Evolutionary conservation across 1,140 invertebrate species (phyloP).

Genomic region (Lepidurus apus): DNA sequence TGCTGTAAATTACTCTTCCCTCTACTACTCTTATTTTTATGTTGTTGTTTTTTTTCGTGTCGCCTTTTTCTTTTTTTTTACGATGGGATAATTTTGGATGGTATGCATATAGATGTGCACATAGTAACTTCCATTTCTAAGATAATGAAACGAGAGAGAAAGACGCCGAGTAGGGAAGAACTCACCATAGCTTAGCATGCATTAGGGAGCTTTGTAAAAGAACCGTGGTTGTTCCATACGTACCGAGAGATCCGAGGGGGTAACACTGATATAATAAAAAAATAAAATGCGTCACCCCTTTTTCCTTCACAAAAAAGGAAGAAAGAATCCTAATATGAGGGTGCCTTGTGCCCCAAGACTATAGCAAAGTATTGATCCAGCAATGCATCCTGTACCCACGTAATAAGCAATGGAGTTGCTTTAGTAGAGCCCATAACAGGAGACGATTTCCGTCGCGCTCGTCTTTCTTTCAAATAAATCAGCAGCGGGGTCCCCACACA

Average conservation of each 20-base stretch:
- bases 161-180: neutral
- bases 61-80: neutral
- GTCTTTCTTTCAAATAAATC: neutral
- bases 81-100: neutral
- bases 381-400: constrained; percentile 1
- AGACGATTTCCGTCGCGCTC: neutral
- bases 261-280: neutral
- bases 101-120: constrained; percentile 1
- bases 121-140: neutral
- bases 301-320: constrained; percentile 4
- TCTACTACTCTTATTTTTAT: neutral
- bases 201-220: neutral
- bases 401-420: neutral
- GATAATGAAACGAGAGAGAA: neutral
- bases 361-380: constrained; percentile 5
- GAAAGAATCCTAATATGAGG: neutral
- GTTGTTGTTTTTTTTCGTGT: neutral
- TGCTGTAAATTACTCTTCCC: too few relatives aligned
- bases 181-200: neutral
- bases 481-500: too few relatives aligned
- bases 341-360: neutral
- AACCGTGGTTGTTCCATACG: neutral
- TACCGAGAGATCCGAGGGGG: neutral
- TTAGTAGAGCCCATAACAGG: neutral
- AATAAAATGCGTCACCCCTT: neutral